These are phyloP conservation scores for Varanus komodoensis DNA, from an alignment of 2,113 vertebrate species.

Conservation along the genomic window DNA sequence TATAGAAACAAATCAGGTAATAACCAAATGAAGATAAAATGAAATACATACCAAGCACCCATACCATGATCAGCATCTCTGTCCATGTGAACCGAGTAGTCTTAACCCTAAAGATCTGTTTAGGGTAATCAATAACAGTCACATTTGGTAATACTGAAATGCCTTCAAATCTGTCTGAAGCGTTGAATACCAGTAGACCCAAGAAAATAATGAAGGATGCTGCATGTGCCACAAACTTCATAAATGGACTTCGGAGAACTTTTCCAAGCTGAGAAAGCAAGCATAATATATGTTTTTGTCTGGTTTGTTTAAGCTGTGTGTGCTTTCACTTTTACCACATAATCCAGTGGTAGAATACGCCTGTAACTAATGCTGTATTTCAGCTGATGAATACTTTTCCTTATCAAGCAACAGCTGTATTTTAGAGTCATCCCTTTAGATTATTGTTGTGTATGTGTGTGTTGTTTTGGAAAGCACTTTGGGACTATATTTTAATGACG, in stretches of 20 bases:
- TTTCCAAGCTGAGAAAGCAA: constrained; percentile 83
- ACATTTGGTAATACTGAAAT: constrained; percentile 85
- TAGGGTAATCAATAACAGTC: constrained; percentile 87
- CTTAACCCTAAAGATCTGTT: constrained; percentile 90
- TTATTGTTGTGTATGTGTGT: background rate
- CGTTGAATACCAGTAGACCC: constrained; percentile 90
- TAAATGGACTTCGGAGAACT: constrained; percentile 88
- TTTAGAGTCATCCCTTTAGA: background rate
- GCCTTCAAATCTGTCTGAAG: constrained; percentile 90
- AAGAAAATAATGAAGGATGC: constrained; percentile 93
- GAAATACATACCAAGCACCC: constrained; percentile 87
- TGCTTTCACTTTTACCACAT: constrained; percentile 6
- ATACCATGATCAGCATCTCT: constrained; percentile 92
- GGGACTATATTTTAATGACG: background rate
- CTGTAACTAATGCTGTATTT: background rate
- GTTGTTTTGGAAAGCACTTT: background rate
- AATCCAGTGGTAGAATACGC: constrained; percentile 5
- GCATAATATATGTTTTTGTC: constrained; percentile 26
- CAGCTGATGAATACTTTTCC: background rate
- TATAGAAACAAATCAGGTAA: background rate
- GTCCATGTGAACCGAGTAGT: constrained; percentile 91
- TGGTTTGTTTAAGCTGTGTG: constrained; percentile 13
- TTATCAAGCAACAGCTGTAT: constrained; percentile 4
- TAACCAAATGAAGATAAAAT: background rate
- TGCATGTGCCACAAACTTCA: constrained; percentile 92